Base-by-base conservation (phyloP, 1,140 invertebrate genomes). In the Musca domestica region DNA sequence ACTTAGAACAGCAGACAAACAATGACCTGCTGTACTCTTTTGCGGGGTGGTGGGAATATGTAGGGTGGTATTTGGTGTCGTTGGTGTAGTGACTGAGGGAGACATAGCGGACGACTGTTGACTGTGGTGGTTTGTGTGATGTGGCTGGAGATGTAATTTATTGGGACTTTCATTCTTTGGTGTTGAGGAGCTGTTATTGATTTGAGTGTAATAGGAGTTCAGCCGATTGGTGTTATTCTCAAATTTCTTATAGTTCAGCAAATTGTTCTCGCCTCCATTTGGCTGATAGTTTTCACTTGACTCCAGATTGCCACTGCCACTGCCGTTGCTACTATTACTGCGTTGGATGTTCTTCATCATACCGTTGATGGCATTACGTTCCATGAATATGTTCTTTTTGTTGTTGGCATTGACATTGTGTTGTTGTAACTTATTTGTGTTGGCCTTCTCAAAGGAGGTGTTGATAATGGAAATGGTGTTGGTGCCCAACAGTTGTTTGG, bases 381-480 rank as follows among this genome's bases (percentile, higher is more conserved):
- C 78, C 52, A 78, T 77, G 49, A 80, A 73, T n/a, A 80, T 71
- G 69, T 80, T 77, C 73, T 80, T 80, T 63, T 80, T 80, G 48
- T 56, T 41, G 51, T 52, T 67, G 34, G 9, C 71, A 52, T 71
- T 77, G 52, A 73, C 34, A 41, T 41, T 41, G 34, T 73, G 67
- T 71, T 73, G 68, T 69, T 79, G 67, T 12, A 23, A 22, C 20
- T 67, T 47, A 10, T 70, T 46, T 71, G 71, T 41, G 68, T 66
- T 64, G 67, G 68, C 63, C 67, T 78, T 25, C 74, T 69, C 69
- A 76, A 75, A 66, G 76, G 74, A 69, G 81, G 79, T 80, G 72
- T 80, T 80, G 64, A 80, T 80, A 47, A 80, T 78, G 15, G 78
- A 80, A 52, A 80, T 80, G 71, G 74, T 80, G 64, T 80, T 76